Evolutionary conservation across 2,797 vertebrate genomes (phyloP).

Genomic region (Alauda arvensis): DNA sequence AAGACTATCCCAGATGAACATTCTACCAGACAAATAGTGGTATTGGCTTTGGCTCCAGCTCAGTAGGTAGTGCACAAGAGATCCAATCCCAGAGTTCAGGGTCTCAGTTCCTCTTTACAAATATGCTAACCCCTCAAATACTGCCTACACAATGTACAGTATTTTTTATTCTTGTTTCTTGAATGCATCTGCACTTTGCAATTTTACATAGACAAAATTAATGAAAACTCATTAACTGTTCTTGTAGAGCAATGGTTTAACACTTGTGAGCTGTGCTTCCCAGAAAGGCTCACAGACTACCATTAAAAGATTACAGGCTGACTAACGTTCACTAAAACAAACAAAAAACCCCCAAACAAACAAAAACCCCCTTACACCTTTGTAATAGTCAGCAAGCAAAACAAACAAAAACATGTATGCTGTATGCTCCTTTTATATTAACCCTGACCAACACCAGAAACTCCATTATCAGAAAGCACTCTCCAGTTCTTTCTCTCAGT

Average conservation of each 20-base stretch:
- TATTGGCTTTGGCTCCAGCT: background rate
- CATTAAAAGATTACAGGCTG: background rate
- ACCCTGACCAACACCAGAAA: background rate
- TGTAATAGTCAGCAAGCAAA: background rate
- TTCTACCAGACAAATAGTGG: background rate
- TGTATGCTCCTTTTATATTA: background rate
- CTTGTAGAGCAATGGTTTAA: background rate
- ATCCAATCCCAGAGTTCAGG: background rate
- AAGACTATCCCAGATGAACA: background rate
- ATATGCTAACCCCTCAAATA: background rate
- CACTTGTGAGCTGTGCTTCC: background rate
- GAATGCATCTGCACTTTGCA: background rate
- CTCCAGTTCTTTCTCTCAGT: background rate
- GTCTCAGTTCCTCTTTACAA: background rate
- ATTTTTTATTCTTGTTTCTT: background rate
- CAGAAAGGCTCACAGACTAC: background rate
- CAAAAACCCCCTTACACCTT: background rate
- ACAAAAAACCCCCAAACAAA: background rate
- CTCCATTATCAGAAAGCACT: background rate
- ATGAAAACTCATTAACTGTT: background rate
- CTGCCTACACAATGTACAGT: background rate
- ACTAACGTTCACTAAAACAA: background rate
- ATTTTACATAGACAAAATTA: background rate
- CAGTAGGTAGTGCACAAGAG: background rate
- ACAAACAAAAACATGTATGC: background rate